Evolutionary conservation across 1,140 invertebrate genomes (phyloP), one percentile per base, ranked within the genome.

Genomic region (Ditylenchus dipsaci): DNA sequence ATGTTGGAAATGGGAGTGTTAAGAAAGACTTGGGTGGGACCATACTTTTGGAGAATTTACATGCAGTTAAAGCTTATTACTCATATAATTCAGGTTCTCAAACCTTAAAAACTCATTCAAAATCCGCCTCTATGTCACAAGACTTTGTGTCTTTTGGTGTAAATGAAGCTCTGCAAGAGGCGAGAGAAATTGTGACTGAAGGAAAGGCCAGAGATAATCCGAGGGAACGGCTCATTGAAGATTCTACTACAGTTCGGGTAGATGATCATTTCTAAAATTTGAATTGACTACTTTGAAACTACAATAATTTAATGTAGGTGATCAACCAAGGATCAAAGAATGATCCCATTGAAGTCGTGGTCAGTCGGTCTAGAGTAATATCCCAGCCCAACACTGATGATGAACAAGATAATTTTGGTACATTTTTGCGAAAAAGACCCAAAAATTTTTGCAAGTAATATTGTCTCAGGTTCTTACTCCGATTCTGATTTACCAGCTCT

Each of bases 121-220:
- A 38, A 11, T 38, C 33, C 33, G n/a, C n/a, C n/a, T n/a, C n/a
- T n/a, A 38, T 38, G 33, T 38, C 33, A 38, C 33, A 61, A 7
- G 75, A 76, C 59, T 76, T 76, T 56, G 76, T 78, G 23, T 76
- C 72, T 15, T 30, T 65, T 17, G 63, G 76, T 59, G 75, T 76
- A 3, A 76, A 79, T 56, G 63, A 73, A 63, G 77, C 76, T n/a
- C 29, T 76, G 3, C 69, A 79, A 33, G 77, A 76, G 43, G 75
- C 75, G 19, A 65, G 75, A 27, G 38, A 71, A 43, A 76, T 76
- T 63, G 27, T 79, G 5, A 78, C 75, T 11, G 76, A 78, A 27
- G 73, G 73, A 38, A 69, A 68, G 53, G 61, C 68, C 11, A n/a
- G 47, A 23, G 49, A 33, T 13, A 68, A 69, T 57, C 64, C 21